These are phyloP conservation scores for Dromiciops gliroides DNA, from an alignment of 2,113 vertebrate species.

Conservation along the genomic window DNA sequence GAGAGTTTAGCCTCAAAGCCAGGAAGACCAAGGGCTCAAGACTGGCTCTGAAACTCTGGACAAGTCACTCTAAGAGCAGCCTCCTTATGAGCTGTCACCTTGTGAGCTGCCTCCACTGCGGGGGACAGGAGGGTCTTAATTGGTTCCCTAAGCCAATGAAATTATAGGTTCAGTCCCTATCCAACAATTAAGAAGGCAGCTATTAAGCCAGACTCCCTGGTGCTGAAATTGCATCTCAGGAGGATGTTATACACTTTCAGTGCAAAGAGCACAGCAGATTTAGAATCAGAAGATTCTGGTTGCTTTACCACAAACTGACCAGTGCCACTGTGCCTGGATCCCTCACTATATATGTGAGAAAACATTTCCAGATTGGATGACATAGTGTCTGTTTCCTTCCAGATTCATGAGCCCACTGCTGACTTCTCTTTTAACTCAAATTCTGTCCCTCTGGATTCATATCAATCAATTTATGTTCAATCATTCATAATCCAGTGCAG, in stretches of 20 bases:
- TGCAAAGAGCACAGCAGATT: neutral
- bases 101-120: neutral
- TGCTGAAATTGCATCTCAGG: neutral
- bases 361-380: neutral
- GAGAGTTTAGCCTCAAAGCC: neutral
- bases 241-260: neutral
- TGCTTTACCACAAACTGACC: neutral
- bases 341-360: neutral
- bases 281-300: neutral
- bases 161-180: neutral
- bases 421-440: neutral
- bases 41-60: neutral
- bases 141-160: neutral
- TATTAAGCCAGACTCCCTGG: neutral
- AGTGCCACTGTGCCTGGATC: neutral
- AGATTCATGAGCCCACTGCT: neutral
- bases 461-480: no score
- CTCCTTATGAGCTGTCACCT: no score
- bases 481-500: neutral
- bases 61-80: neutral
- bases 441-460: conserved; percentile 31
- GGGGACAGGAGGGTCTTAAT: neutral
- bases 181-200: neutral
- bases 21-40: neutral
- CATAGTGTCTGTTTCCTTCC: neutral